Evolutionary conservation across 1,140 invertebrate genomes (phyloP).

Genomic region (Drosophila repletoides): DNA sequence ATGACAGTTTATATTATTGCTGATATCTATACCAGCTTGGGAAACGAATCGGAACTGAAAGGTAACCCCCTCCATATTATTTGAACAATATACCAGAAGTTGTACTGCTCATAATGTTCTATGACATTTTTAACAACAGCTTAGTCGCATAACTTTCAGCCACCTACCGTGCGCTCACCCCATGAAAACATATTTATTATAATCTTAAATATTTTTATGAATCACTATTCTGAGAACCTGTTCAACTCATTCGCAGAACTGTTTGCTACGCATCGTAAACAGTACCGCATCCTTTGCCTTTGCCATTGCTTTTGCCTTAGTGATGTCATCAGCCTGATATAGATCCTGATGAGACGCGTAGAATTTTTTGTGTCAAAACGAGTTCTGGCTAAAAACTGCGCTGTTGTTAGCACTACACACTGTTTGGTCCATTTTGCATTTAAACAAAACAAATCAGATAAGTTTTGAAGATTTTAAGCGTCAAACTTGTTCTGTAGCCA

Average conservation of each 20-base stretch:
- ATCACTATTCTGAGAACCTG: slow-evolving; percentile 11
- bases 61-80: too few species aligned
- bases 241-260: not conserved
- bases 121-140: slow-evolving; percentile 5
- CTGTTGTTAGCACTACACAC: slow-evolving; percentile 21
- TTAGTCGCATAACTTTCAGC: not conserved
- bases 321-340: slow-evolving; percentile 47
- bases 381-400: slow-evolving; percentile 19
- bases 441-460: slow-evolving; percentile 20
- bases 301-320: too few species aligned
- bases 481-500: slow-evolving; percentile 46
- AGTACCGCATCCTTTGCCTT: slow-evolving; percentile 25
- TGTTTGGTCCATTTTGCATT: slow-evolving; percentile 43
- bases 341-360: slow-evolving; percentile 36
- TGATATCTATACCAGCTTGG: slow-evolving; percentile 7
- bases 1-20: slow-evolving; percentile 14
- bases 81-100: not conserved
- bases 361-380: slow-evolving; percentile 26
- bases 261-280: not conserved
- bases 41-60: slow-evolving; percentile 31
- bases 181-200: not conserved
- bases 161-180: slow-evolving; percentile 10
- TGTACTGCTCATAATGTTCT: slow-evolving; percentile 14
- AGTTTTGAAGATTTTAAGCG: slow-evolving; percentile 1
- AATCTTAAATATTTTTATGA: slow-evolving; percentile 13